phyloP scores from a whole-genome alignment of 2,888 invertebrate genomes.

The Erebia ligea region DNA sequence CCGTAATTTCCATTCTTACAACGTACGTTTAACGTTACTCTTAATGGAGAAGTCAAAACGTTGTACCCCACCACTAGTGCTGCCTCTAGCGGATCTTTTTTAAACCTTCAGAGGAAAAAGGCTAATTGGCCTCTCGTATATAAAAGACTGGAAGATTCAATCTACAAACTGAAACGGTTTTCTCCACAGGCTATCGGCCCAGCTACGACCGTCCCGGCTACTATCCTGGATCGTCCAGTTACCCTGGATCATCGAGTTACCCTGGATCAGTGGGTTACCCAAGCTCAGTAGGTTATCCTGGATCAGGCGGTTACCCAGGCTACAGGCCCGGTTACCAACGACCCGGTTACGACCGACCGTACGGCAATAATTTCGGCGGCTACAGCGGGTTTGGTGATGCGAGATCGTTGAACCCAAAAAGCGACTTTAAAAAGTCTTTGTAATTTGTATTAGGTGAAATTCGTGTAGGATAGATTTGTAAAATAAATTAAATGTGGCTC shows the following conservation, averaged over 20 bases:
- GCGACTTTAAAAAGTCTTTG: constrained; percentile 48
- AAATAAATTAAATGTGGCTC: neutral
- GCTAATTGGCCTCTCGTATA: no score
- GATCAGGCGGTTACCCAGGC: constrained; percentile 50
- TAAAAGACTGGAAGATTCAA: no score
- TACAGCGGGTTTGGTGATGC: constrained; percentile 61
- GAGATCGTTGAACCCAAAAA: constrained; percentile 62
- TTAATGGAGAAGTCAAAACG: no score
- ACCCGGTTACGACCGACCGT: constrained; percentile 45
- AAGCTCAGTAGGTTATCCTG: constrained; percentile 42
- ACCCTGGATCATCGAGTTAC: constrained; percentile 33
- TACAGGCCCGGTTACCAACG: constrained; percentile 45
- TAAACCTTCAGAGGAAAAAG: no score
- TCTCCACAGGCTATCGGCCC: constrained; percentile 49
- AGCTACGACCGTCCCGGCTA: neutral
- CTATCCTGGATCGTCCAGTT: constrained; percentile 30
- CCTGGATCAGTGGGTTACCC: constrained; percentile 43
- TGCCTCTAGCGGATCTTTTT: no score
- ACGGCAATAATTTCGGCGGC: constrained; percentile 62
- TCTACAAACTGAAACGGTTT: neutral
- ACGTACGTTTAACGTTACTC: no score
- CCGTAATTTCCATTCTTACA: no score
- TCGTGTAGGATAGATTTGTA: neutral
- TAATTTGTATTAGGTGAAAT: neutral
- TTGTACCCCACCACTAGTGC: no score